Conservation (phyloP, 2,797 vertebrate species). For the Tragelaphus eurycerus region DNA sequence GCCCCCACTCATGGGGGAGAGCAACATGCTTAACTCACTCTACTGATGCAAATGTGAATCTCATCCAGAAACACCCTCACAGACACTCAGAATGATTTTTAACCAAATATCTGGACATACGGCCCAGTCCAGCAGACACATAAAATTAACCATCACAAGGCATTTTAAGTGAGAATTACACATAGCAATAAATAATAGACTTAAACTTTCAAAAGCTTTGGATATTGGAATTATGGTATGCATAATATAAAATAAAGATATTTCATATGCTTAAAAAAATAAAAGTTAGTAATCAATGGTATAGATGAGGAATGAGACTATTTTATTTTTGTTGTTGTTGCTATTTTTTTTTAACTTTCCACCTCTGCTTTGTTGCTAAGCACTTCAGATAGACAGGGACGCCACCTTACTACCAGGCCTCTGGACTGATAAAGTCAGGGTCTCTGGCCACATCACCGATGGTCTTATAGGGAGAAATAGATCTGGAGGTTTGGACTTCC, state of each 20-base stretch:
- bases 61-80: neutral
- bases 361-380: neutral
- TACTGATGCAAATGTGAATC: neutral
- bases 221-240: neutral
- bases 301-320: neutral
- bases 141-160: neutral
- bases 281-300: neutral
- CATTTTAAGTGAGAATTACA: neutral
- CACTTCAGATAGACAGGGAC: neutral
- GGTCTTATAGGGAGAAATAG: neutral
- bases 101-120: neutral
- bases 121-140: neutral
- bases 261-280: neutral
- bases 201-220: neutral
- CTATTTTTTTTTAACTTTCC: neutral
- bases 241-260: neutral
- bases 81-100: neutral
- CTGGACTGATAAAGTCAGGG: neutral
- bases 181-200: neutral
- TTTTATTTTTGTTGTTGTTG: neutral
- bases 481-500: neutral
- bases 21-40: neutral
- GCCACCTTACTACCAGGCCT: neutral
- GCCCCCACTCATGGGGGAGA: accelerated
- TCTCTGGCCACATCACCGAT: accelerated